A percentile compares a stretch with the other conserved stretches of the same genome.
Evolutionary conservation across 2,888 invertebrate genomes (phyloP).

Genomic region (Nudaria mundana): DNA sequence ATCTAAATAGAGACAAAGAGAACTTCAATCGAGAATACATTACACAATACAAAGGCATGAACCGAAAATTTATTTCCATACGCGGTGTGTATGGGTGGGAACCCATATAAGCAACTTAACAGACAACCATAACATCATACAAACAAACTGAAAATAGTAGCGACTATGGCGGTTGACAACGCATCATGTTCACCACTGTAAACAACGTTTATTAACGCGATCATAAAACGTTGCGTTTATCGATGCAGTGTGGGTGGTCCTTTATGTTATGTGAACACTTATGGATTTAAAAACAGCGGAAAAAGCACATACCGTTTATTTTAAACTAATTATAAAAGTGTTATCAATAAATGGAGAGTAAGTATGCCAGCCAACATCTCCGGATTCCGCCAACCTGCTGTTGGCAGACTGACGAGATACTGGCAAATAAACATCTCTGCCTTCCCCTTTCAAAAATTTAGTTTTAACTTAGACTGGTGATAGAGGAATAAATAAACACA

Average conservation of each 20-base stretch:
- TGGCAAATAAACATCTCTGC: too few relatives aligned
- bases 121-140: slow-evolving; percentile 32
- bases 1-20: too few relatives aligned
- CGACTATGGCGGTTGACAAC: slow-evolving; percentile 30
- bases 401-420: too few relatives aligned
- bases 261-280: slow-evolving; percentile 48
- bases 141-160: slow-evolving; percentile 48
- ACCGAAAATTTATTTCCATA: not conserved
- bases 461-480: too few relatives aligned
- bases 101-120: not conserved
- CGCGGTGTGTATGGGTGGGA: not conserved
- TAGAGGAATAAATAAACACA: too few relatives aligned
- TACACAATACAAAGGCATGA: not conserved
- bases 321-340: too few relatives aligned
- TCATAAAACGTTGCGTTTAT: slow-evolving; percentile 71
- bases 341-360: too few relatives aligned
- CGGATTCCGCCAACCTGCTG: too few relatives aligned
- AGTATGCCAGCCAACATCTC: too few relatives aligned
- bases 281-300: slow-evolving; percentile 9
- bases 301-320: too few relatives aligned
- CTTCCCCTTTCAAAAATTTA: too few relatives aligned
- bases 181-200: slow-evolving; percentile 47
- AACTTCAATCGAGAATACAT: not conserved
- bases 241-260: slow-evolving; percentile 72
- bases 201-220: slow-evolving; percentile 70